Base-by-base conservation (phyloP, 1,140 invertebrate species). In the Apis cerana region DNA sequence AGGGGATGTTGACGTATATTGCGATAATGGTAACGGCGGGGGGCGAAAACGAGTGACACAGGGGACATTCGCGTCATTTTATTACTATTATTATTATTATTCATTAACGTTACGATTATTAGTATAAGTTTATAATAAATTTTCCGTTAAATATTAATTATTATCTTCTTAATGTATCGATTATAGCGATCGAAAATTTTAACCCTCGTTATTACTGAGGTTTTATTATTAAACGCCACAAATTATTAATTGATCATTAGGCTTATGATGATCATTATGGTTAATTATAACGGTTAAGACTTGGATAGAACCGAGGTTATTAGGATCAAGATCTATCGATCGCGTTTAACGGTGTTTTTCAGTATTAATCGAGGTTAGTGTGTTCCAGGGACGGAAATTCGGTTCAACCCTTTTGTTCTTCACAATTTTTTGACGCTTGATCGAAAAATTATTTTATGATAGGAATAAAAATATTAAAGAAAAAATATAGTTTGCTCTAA, bases 1-100 rank as follows among this genome's bases (percentile, higher is more conserved):
- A 79, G 75, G 85, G 80, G 85, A 79, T 82, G 83, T 90, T 90
- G 81, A 64, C 83, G 75, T 86, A 48, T 85, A 68, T 84, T 33
- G 78, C 79, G 74, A 83, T 72, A 76, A 80, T 62, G 77, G 58
- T 50, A 80, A 81, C 50, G 61, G 64, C 27, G 77, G 48, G 71
- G 27, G 71, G 67, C 23, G 19, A 13, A 70, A 48, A 23, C 68
- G 69, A 88, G 75, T 79, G 77, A 82, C 61, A 89, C 75, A 86
- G 62, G 56, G 21, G 27, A 70, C 23, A 71, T 83, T 68, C 74
- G 82, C 77, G 56, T 86, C 54, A 50, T 79, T 83, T 78, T 69
- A 61, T 56, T 33, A 74, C 9, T 74, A 43, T n/a, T 61, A 48
- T 61, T 48, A 58, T 50, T 58, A 48, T 43, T 43, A 59, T 74